phyloP scores from a whole-genome alignment of 1,140 invertebrate genomes.

The Prorops nasuta region DNA sequence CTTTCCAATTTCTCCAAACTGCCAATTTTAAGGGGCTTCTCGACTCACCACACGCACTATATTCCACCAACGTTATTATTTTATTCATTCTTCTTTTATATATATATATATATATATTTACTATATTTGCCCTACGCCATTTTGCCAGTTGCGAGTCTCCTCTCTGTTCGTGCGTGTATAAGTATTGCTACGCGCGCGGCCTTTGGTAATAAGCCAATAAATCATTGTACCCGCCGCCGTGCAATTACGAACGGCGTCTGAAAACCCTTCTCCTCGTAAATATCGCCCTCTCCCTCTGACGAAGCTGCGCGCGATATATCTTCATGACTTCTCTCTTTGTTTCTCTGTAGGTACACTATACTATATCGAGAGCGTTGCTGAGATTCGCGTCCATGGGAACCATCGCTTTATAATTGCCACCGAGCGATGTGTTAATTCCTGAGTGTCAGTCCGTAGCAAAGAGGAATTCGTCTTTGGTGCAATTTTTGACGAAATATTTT shows the following conservation, averaged over 20 bases:
- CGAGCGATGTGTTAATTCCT: constrained; percentile 48
- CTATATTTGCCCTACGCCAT: constrained; percentile 8
- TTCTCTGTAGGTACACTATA: background rate
- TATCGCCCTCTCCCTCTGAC: constrained; percentile 33
- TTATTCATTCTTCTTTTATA: constrained; percentile 1
- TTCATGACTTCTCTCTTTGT: too few species aligned
- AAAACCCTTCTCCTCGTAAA: constrained; percentile 49
- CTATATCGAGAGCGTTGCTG: background rate
- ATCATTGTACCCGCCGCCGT: constrained; percentile 44
- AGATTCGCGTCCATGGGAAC: constrained; percentile 34
- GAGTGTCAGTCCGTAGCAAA: constrained; percentile 47
- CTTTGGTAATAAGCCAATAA: constrained; percentile 53
- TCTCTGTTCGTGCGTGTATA: too few species aligned
- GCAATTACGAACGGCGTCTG: constrained; percentile 43
- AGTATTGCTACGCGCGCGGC: constrained; percentile 39
- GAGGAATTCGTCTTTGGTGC: too few species aligned
- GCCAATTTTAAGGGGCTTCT: background rate
- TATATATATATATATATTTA: too few species aligned
- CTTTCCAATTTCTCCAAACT: too few species aligned
- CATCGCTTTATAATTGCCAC: constrained; percentile 43
- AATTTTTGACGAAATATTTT: too few species aligned
- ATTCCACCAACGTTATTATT: background rate
- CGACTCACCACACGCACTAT: background rate
- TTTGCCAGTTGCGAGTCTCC: constrained; percentile 1
- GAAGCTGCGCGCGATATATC: background rate